Percentiles rank a stretch among this genome's conserved stretches.
These are phyloP conservation scores for Sinocyclocheilus grahami DNA, from an alignment of 2,113 vertebrate genomes.

Conservation along the genomic window DNA sequence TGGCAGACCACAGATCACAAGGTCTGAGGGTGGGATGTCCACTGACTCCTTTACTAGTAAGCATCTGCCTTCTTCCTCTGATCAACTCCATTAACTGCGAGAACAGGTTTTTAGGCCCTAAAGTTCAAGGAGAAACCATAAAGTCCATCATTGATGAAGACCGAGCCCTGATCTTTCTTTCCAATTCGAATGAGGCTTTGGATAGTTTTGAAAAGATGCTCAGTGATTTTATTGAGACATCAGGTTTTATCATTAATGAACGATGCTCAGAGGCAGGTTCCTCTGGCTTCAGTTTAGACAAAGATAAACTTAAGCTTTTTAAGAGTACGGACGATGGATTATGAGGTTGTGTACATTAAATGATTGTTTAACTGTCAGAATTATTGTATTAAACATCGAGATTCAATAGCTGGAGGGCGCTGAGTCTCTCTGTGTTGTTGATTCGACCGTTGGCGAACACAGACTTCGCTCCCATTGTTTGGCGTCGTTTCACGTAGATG, in stretches of 20 bases:
- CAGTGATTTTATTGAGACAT: conserved; percentile 35
- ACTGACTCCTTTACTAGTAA: conserved; percentile 45
- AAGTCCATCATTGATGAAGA: conserved; percentile 36
- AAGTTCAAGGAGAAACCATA: not conserved
- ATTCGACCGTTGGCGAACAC: too few species aligned
- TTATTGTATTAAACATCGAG: not conserved
- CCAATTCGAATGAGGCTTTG: conserved; percentile 7
- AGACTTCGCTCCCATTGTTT: too few species aligned
- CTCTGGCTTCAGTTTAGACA: conserved; percentile 1
- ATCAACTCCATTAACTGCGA: conserved; percentile 20
- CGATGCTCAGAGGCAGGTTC: conserved; percentile 21
- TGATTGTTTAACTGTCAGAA: too few species aligned
- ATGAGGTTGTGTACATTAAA: not conserved
- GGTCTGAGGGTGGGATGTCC: conserved; percentile 40
- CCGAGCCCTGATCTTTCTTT: conserved; percentile 32
- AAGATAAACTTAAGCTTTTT: not conserved
- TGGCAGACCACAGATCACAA: not conserved
- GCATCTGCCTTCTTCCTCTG: conserved; percentile 44
- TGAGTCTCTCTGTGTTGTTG: too few species aligned
- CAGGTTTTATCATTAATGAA: conserved; percentile 38
- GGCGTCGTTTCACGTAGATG: too few species aligned
- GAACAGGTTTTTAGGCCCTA: not conserved
- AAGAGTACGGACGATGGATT: not conserved
- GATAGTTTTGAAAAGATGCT: conserved; percentile 38
- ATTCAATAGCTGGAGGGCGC: not conserved